Base-by-base conservation (phyloP, 2,113 vertebrate genomes). In the Hippoglossus stenolepis region DNA sequence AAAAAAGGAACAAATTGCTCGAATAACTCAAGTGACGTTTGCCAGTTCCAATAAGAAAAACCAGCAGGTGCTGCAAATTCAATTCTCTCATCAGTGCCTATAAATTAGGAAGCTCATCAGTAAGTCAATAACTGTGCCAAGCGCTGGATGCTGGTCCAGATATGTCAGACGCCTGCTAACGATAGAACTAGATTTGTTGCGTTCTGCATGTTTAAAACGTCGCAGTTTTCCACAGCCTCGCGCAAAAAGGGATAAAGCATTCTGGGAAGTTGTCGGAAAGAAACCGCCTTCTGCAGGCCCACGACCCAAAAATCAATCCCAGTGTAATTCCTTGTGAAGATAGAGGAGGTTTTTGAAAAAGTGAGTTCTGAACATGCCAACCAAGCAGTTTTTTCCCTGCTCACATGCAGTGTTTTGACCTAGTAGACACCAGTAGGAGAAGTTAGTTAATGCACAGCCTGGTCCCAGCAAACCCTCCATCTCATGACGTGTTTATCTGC, bases 351-450 rank as follows among this genome's bases (percentile, higher is more conserved):
- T 56, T 73, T 38, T 31, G 31, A 2, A 31, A 40, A 77, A 70
- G 81, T 80, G 73, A 76, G 79, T 81, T 86, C 77, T 82, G 59
- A 80, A 87, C 63, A 28, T 80, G 87, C 87, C 86, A 87, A 89
- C 72, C 77, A 73, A 70, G 77, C 70, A 73, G 62, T 77, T 77
- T 79, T 56, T 56, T 74, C 65, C 56, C 75, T 83, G 83, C 70
- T 15, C 57, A 49, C 45, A 23, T 31, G 68, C 78, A 80, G 76
- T 80, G 70, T 82, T 78, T 70, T 49, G 57, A 80, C 76, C 70
- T 86, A 0, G 38, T 85, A 70, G 68, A 73, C 56, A 4, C 71
- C 24, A 66, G 73, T 80, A 79, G 69, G 60, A 80, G 65, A 79
- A 57, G 6, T 61, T 78, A 56, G 18, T 85, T 85, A 57, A 47